Base-by-base conservation (phyloP, 2,888 invertebrate species). In the Alsophila aescularia region DNA sequence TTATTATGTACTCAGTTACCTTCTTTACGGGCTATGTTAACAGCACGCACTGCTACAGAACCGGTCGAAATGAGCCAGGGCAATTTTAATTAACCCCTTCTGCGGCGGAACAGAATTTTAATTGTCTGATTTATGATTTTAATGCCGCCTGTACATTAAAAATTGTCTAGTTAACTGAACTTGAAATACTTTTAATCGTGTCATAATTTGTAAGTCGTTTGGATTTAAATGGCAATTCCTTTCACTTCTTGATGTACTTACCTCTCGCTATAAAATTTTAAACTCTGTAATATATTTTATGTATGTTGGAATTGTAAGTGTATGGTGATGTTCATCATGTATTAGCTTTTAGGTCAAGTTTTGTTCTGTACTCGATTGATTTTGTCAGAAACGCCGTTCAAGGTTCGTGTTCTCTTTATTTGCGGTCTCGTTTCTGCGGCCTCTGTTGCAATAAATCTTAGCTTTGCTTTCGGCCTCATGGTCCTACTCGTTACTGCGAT, bases 341-440 rank as follows among this genome's bases (percentile, higher is more conserved):
- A 83, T 81, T 79, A 77, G 60, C 74, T 88, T 86, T 87, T 88
- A 84, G 90, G 88, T 90, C 89, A 90, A 89, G 89, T 85, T 87
- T 89, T 85, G 85, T 82, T 79, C 78, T 68, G 77, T 85, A 84
- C 83, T 85, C 87, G 90, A 90, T 90, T 86, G 90, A 90, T 91
- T 91, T 90, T 89, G 89, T 89, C 89, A 89, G 91, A 90, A 89
- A 89, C 84, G 74, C 78, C 79, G 78, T 81, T 90, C 91, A 91
- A 91, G 91, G 91, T 89, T 78, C 79, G 81, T 87, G 85, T 87
- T 90, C 90, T 91, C 90, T 90, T 90, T 91, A 89, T 88, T 89
- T 86, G 90, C 89, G 85, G 86, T 90, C 87, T 88, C 77, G 87
- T 90, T 90, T 86, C 83, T 87, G 78, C 80, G 89, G 85, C 83